phyloP scores from a whole-genome alignment of 2,797 vertebrate genomes.

The Urosaurus nigricauda region DNA sequence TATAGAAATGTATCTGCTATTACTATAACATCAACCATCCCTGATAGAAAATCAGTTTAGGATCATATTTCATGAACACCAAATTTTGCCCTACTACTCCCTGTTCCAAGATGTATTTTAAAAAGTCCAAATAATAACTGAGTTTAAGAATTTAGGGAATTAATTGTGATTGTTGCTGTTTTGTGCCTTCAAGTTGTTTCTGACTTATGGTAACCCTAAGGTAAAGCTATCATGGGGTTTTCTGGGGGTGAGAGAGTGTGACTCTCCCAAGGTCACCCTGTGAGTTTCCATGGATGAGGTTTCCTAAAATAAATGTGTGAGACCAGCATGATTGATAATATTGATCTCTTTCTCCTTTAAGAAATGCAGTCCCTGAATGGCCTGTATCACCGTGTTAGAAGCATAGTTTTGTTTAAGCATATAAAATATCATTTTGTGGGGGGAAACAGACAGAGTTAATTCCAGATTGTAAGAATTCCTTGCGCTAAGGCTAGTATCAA shows the following conservation, averaged over 20 bases:
- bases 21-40: background rate
- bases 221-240: no score
- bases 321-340: constrained; percentile 43
- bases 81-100: constrained; percentile 42
- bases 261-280: no score
- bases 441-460: constrained; percentile 9
- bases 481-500: constrained; percentile 24
- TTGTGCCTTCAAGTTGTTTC: no score
- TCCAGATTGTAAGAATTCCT: background rate
- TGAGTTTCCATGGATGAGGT: background rate
- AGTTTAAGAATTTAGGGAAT: constrained; percentile 23
- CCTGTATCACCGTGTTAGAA: constrained; percentile 38
- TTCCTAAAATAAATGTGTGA: constrained; percentile 28
- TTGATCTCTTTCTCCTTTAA: constrained; percentile 48
- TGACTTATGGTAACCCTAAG: no score
- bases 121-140: constrained; percentile 9
- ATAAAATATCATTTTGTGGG: background rate
- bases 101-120: constrained; percentile 14
- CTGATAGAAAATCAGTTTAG: constrained; percentile 45
- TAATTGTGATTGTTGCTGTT: constrained; percentile 8
- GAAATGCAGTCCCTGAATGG: constrained; percentile 12
- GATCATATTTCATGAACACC: constrained; percentile 36
- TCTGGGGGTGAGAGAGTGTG: no score
- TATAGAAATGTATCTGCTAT: no score
- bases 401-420: constrained; percentile 24